Evolutionary conservation across 2,113 vertebrate species (phyloP), one percentile per base, ranked within the genome.

Genomic region (Gambusia holbrooki): DNA sequence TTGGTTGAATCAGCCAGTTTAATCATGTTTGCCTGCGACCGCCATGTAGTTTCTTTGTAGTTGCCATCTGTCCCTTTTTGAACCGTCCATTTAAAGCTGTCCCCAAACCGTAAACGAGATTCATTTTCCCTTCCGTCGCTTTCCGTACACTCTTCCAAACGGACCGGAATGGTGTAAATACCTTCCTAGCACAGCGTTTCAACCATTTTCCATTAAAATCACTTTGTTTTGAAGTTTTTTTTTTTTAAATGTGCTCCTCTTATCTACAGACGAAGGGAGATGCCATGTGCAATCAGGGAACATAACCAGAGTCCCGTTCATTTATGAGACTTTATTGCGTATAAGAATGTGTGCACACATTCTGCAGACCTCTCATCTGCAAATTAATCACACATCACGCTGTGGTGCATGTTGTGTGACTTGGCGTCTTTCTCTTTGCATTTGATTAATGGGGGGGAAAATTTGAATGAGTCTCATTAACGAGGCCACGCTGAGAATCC

Each of bases 391-490:
- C 25, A 32, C 51, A 45, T 63, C 29, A 77, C 40, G 62, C 66
- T 48, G 42, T 10, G 63, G 64, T 27, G 17, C 66, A 33, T 69
- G 63, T 61, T 54, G 51, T 71, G 69, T 37, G 14, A 61, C 32
- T 4, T 60, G 19, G 4, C 37, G 74, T 28, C 60, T 42, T 40
- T 74, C 35, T 81, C 71, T 70, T 35, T 71, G 74, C 4, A 25
- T 86, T 62, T 86, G 71, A 89, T 85, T 66, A 71, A 71, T 78
- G 9, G 5, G 76, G 11, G 2, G 73, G 14, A 60, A 74, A n/a
- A 88, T 77, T 68, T 25, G 30, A 81, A 84, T 74, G 63, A 74
- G 87, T 80, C 77, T 81, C 71, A 83, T 86, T 83, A 83, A 77
- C 76, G 71, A 48, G 67, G 27, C 63, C 76, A 67, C 13, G 54